These are phyloP conservation scores for Cydia pomonella DNA, from an alignment of 1,140 invertebrate species.

Conservation along the genomic window DNA sequence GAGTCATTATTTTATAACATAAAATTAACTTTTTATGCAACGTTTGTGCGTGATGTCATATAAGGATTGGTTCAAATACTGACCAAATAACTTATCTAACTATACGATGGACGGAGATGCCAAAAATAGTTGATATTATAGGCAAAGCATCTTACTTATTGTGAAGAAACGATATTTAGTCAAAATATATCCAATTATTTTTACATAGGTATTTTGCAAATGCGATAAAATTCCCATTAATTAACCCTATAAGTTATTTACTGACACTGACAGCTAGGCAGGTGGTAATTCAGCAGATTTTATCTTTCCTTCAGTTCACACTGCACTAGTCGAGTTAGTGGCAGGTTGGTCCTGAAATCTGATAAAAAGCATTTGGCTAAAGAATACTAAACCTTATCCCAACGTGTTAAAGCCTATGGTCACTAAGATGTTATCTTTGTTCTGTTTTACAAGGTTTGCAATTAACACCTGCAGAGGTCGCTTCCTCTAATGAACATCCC, in stretches of 20 bases:
- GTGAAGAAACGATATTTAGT: too few species aligned
- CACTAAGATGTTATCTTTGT: constrained; percentile 1
- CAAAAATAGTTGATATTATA: too few species aligned
- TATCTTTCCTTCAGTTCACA: constrained; percentile 11
- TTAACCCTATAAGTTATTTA: not conserved
- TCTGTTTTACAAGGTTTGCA: constrained; percentile 45
- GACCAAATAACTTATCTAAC: not conserved
- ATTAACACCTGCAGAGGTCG: constrained; percentile 66
- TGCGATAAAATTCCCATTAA: constrained; percentile 2
- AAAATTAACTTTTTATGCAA: constrained; percentile 52
- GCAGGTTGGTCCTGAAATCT: constrained; percentile 4
- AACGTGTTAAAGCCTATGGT: not conserved
- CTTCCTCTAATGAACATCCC: constrained; percentile 36
- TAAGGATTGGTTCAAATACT: not conserved
- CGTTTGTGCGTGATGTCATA: constrained; percentile 19
- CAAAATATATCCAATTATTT: constrained; percentile 52
- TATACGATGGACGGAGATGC: too few species aligned
- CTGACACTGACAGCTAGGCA: constrained; percentile 16
- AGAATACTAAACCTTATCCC: not conserved
- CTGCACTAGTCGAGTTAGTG: constrained; percentile 6
- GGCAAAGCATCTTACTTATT: too few species aligned
- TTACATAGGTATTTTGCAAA: not conserved
- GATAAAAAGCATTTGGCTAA: not conserved
- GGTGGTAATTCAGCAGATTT: constrained; percentile 12
- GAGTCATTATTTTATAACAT: constrained; percentile 55